Percentiles rank a stretch among this genome's conserved stretches.
These are phyloP conservation scores for Calliopum simillimum DNA, from an alignment of 2,888 invertebrate species.

Conservation along the genomic window DNA sequence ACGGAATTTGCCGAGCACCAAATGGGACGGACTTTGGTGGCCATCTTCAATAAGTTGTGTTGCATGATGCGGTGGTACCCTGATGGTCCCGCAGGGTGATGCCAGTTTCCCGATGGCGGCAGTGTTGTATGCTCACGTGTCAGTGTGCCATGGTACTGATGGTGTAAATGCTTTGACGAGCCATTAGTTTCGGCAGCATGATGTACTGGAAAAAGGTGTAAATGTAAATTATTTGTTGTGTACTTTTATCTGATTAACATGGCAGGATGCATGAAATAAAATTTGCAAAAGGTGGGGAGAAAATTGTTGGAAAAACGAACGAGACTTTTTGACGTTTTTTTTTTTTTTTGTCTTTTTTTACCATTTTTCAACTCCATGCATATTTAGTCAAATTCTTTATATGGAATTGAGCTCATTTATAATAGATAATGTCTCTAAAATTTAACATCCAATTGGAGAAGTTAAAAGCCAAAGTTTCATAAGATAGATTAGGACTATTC, in stretches of 20 bases:
- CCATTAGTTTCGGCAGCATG: constrained; percentile 76
- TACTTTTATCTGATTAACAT: too few relatives aligned
- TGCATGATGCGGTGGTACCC: constrained; percentile 68
- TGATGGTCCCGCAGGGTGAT: constrained; percentile 88
- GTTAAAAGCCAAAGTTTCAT: too few relatives aligned
- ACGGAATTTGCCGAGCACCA: constrained; percentile 89
- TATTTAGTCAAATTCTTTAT: too few relatives aligned
- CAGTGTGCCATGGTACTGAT: constrained; percentile 66
- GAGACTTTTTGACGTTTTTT: too few relatives aligned
- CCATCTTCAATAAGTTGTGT: constrained; percentile 71
- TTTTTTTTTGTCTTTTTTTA: too few relatives aligned
- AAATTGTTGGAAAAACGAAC: neutral
- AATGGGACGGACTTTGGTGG: constrained; percentile 91
- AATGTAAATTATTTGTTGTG: neutral
- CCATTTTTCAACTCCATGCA: too few relatives aligned
- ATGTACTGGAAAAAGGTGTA: constrained; percentile 57
- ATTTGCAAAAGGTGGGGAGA: neutral
- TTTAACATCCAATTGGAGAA: too few relatives aligned
- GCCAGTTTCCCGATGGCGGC: constrained; percentile 91
- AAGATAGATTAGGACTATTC: too few relatives aligned
- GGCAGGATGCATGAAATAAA: neutral
- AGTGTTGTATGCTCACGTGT: constrained; percentile 71
- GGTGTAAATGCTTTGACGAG: constrained; percentile 73
- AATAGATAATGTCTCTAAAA: too few relatives aligned
- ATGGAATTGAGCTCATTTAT: too few relatives aligned